A percentile compares a stretch with the other conserved stretches of the same genome.
Evolutionary conservation across 2,888 invertebrate genomes (phyloP).

Genomic region (Brachylomia viminalis): DNA sequence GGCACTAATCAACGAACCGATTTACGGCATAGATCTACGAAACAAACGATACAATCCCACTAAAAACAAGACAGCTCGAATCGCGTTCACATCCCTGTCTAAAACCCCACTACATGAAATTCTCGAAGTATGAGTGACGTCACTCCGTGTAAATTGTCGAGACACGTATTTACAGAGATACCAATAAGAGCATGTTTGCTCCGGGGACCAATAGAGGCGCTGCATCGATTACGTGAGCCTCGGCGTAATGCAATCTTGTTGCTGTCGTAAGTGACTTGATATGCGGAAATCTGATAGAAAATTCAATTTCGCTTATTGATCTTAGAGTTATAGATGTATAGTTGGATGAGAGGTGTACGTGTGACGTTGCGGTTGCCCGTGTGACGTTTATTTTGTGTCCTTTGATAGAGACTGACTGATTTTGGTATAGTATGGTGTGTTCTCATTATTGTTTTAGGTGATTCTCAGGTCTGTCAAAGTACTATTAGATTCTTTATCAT

Average conservation of each 20-base stretch:
- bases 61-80: background rate
- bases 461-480: background rate
- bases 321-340: conserved; percentile 1
- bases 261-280: conserved; percentile 58
- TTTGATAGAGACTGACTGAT: background rate
- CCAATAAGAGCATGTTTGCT: conserved; percentile 54
- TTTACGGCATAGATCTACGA: background rate
- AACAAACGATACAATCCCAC: background rate
- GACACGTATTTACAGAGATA: conserved; percentile 45
- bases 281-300: conserved; percentile 64
- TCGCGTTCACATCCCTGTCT: background rate
- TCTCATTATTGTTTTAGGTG: background rate
- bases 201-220: conserved; percentile 47
- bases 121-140: conserved; percentile 31
- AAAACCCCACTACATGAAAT: background rate
- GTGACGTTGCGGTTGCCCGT: background rate
- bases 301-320: conserved; percentile 63
- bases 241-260: conserved; percentile 64
- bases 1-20: too few species aligned
- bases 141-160: conserved; percentile 28
- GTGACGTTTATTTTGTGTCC: background rate
- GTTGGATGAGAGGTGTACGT: background rate
- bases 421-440: too few species aligned
- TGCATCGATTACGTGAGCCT: conserved; percentile 61
- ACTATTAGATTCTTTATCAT: background rate